Evolutionary conservation across 2,888 invertebrate genomes (phyloP).

Genomic region (Adineta ricciae): DNA sequence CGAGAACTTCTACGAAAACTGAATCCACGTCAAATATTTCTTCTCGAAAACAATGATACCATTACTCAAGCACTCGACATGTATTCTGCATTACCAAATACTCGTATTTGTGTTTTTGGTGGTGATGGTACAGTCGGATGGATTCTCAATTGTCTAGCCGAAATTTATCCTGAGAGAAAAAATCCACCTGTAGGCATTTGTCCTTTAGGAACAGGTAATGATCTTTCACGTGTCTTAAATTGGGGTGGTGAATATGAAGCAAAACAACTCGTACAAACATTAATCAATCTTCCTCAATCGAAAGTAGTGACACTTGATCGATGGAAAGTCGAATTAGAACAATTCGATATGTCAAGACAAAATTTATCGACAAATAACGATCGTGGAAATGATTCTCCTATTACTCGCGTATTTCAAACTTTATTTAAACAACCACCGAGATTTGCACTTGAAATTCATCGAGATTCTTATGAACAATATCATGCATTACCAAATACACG

Average conservation of each 20-base stretch:
- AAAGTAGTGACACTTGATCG: neutral
- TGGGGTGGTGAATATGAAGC: constrained; percentile 81
- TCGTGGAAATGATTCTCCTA: neutral
- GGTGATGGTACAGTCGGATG: constrained; percentile 90
- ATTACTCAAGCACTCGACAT: constrained; percentile 64
- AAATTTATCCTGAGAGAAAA: neutral
- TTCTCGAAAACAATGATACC: neutral
- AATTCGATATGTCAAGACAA: too few species aligned
- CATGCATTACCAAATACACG: neutral
- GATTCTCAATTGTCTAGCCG: constrained; percentile 64
- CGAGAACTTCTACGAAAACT: constrained; percentile 95
- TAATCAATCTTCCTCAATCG: neutral
- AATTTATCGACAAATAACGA: constrained; percentile 30
- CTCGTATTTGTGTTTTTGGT: constrained; percentile 84
- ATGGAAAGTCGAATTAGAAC: neutral
- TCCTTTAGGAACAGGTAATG: constrained; percentile 92
- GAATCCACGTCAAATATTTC: constrained; percentile 84
- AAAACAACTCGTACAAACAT: neutral
- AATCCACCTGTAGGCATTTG: constrained; percentile 76
- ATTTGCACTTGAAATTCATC: neutral
- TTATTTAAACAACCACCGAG: constrained; percentile 60
- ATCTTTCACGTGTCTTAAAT: constrained; percentile 81
- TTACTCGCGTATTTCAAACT: constrained; percentile 52
- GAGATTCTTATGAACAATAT: neutral
- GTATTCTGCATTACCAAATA: constrained; percentile 81